Conservation (phyloP, 2,797 vertebrate genomes). For the Clamator glandarius region DNA sequence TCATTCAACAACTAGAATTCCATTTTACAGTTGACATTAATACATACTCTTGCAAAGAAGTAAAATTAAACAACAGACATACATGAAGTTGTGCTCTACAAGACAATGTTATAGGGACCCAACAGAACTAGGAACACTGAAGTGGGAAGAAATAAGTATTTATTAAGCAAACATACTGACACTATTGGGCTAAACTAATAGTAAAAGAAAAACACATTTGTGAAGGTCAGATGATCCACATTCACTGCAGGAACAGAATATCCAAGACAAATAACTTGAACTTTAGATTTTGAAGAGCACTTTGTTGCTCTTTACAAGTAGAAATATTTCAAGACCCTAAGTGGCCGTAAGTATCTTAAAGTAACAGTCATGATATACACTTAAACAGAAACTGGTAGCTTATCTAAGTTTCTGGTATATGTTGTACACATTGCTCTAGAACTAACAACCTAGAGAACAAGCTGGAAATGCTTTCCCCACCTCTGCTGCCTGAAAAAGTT, state of each 20-base stretch:
- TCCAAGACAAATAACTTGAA: constrained; percentile 15
- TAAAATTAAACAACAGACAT: not conserved
- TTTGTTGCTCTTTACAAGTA: not conserved
- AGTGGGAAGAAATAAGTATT: constrained; percentile 19
- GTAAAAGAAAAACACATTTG: constrained; percentile 15
- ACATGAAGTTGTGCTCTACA: not conserved
- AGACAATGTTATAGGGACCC: not conserved
- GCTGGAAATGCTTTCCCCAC: not conserved
- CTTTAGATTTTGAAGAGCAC: constrained; percentile 3
- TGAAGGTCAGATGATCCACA: constrained; percentile 1
- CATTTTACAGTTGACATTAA: not conserved
- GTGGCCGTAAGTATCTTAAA: constrained; percentile 2
- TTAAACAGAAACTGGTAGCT: constrained; percentile 37
- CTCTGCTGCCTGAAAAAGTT: not conserved
- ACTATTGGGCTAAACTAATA: not conserved
- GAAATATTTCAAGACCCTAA: constrained; percentile 40
- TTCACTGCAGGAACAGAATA: not conserved
- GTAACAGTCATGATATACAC: not conserved
- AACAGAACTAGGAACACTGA: not conserved
- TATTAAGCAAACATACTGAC: constrained; percentile 13
- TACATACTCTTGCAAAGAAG: not conserved
- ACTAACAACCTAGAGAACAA: not conserved
- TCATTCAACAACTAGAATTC: not conserved
- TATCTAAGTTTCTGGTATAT: constrained; percentile 46
- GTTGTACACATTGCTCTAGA: constrained; percentile 2